Evolutionary conservation across 2,113 vertebrate species (phyloP).

Genomic region (Procavia capensis): DNA sequence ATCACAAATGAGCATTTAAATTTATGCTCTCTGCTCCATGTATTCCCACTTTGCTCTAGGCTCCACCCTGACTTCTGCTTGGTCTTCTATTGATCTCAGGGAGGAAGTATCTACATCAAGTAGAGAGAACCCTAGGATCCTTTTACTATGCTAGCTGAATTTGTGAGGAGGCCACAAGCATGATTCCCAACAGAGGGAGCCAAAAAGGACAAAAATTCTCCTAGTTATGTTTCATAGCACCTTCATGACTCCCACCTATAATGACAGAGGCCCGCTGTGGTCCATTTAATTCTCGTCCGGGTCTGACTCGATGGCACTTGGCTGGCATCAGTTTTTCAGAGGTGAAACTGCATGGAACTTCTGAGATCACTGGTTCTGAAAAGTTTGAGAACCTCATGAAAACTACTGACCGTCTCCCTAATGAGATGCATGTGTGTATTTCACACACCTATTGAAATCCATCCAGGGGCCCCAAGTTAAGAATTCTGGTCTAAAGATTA

Average conservation of each 20-base stretch:
- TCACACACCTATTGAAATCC: neutral
- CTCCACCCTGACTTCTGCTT: neutral
- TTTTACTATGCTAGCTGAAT: conserved; percentile 14
- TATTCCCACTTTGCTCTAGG: neutral
- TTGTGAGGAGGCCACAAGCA: neutral
- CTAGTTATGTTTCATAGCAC: neutral
- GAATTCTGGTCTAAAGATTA: conserved; percentile 45
- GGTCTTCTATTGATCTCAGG: conserved; percentile 37
- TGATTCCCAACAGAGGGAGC: conserved; percentile 17
- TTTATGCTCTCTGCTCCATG: neutral
- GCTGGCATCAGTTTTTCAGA: neutral
- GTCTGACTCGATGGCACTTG: too few species aligned
- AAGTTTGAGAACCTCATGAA: conserved; percentile 55
- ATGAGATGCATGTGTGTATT: conserved; percentile 51
- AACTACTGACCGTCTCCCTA: conserved; percentile 18
- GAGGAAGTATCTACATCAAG: neutral
- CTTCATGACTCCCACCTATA: neutral
- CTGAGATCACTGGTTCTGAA: conserved; percentile 41
- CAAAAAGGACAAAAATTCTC: conserved; percentile 5
- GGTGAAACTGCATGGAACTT: conserved; percentile 48
- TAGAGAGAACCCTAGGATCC: neutral
- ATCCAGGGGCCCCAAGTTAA: neutral
- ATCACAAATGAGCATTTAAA: conserved; percentile 46
- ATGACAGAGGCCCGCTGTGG: neutral
- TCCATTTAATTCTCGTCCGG: conserved; percentile 29